Base-by-base conservation (phyloP, 2,888 invertebrate species). In the Seira sanloemensis region DNA sequence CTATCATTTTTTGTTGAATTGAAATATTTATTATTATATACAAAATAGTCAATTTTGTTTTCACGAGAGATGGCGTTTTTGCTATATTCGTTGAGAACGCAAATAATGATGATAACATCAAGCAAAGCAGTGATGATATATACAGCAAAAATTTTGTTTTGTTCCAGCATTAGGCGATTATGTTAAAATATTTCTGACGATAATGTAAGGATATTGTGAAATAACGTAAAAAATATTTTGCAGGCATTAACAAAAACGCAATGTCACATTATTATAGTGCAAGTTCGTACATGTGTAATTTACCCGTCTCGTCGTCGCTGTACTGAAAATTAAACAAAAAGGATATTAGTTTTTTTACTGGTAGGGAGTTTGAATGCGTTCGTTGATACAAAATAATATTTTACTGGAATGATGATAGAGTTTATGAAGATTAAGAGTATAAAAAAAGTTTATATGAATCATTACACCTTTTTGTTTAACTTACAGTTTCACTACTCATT, bases 281-380 rank as follows among this genome's bases (percentile, higher is more conserved):
- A 76, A 82, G 82, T 82, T n/a, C n/a, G n/a, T n/a, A n/a, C n/a
- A 37, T 37, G 12, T 9, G 12, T 9, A 76, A 82, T 76, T 58
- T 82, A 82, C 82, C 82, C 82, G 82, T 82, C 76, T 82, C 82
- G 76, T 82, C 82, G 82, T 71, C 82, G 82, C 82, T 75, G 82
- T 82, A 82, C 82, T 82, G 82, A 82, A 65, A 23, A 66, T 75
- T 62, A 82, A 71, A 81, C 68, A 81, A n/a, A 37, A 82, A 82
- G 76, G 82, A 82, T 82, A 82, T 82, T 82, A 82, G 82, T 82
- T 82, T 82, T 82, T 82, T 82, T 82, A 82, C 82, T 82, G 82
- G 76, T 82, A 82, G 82, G 82, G 46, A 81, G 71, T 82, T 82
- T 82, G 76, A 82, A 72, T 82, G 82, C 82, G 82, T 82, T 82